Evolutionary conservation across 2,797 vertebrate species (phyloP), one percentile per base, ranked within the genome.

Genomic region (Coracias cyanogaster): DNA sequence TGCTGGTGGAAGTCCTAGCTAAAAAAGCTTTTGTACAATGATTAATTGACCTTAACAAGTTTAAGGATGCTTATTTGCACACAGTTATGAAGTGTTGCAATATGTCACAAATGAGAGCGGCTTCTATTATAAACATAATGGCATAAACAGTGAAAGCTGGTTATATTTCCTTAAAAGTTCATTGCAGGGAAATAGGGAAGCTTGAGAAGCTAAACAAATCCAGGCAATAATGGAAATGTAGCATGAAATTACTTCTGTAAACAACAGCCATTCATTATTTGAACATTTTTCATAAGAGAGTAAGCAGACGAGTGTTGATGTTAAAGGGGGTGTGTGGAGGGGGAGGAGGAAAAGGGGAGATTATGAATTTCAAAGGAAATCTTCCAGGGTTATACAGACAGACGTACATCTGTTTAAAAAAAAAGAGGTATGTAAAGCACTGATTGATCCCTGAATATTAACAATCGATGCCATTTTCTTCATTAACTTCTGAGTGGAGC

Each of bases 211-310:
- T 98, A 99, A 99, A 99, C 98, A 99, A 99, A 99, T 99, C 99
- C 98, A 98, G 98, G 98, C 98, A 99, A 99, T 99, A 99, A 99
- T 99, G 99, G 99, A 99, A 99, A 99, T 99, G 99, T 99, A 99
- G 99, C 99, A 99, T 99, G 99, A 99, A 99, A 99, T 99, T 99
- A 99, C 98, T 99, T 98, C 98, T 98, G 99, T 99, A 99, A 99
- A 99, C 99, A 99, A 99, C 99, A 99, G 98, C 97, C 98, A 99
- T 99, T 99, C 98, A 99, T 99, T 99, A 99, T 97, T 97, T 97
- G 98, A 99, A 99, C 98, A 99, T 99, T 98, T 98, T 98, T 98
- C 98, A 98, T 98, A 98, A 98, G 97, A 97, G 98, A 98, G 97
- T 96, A 97, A 95, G 97, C 97, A 98, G 97, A 97, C 73, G 94